Base-by-base conservation (phyloP, 1,140 invertebrate genomes). In the Tetramorium simillimum region DNA sequence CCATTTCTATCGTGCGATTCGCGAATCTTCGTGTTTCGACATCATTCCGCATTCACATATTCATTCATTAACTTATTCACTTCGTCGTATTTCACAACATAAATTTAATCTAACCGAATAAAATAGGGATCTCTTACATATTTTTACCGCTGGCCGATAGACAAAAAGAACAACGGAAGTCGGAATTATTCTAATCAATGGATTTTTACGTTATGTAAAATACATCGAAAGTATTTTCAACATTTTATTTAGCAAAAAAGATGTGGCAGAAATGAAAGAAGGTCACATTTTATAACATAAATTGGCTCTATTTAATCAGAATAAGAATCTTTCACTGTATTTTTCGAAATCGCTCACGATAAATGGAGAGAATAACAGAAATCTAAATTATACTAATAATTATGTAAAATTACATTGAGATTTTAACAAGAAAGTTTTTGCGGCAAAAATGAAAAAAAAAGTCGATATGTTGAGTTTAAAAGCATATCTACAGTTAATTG, bases 21-120 rank as follows among this genome's bases (percentile, higher is more conserved):
- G n/a, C 43, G 43, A 51, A 60, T 51, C 51, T 60, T 80, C 77
- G 62, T 10, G 21, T 43, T 21, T 28, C 21, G 65, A 9, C 40
- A 28, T 80, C 63, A 80, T 70, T 81, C 56, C 2, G 40, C 67
- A 28, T 49, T 72, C 65, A 9, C 43, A 40, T 18, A 18, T 73
- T n/a, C 51, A 21, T 62, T 49, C 16, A 60, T 70, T 60, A 46
- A 46, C 40, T 72, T 60, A 80, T 53, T 67, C 33, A 43, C 14
- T 63, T 51, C 16, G 58, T 60, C 33, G n/a, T 40, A 4, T 70
- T 70, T 56, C n/a, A 14, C 46, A 37, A 80, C 28, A 6, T 51
- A 80, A 67, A 80, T 53, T 80, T 6, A 62, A 77, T 77, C 40
- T 10, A 18, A n/a, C 51, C 16, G 43, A 70, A 70, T 18, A 18